Evolutionary conservation across 2,888 invertebrate species (phyloP).

Genomic region (Phalera bucephala): DNA sequence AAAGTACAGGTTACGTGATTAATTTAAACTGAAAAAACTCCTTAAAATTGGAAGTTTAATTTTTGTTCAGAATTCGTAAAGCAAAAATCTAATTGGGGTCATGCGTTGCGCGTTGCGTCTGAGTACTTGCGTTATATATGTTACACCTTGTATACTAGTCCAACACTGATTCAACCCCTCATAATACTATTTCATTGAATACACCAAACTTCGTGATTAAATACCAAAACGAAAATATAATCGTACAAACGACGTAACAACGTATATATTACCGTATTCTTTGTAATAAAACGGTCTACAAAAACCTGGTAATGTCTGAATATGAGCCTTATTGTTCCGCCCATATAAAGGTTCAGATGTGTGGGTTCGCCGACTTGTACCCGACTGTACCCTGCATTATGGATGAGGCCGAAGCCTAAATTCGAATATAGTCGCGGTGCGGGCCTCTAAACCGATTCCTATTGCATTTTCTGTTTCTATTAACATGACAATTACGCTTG

Average conservation of each 20-base stretch:
- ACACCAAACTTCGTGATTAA: too few relatives aligned
- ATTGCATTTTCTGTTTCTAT: slow-evolving; percentile 20
- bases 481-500: slow-evolving; percentile 7
- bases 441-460: slow-evolving; percentile 31
- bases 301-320: slow-evolving; percentile 22
- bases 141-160: too few relatives aligned
- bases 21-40: too few relatives aligned
- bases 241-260: slow-evolving; percentile 1
- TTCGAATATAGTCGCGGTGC: slow-evolving; percentile 45
- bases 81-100: too few relatives aligned
- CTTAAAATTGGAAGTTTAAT: too few relatives aligned
- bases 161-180: too few relatives aligned
- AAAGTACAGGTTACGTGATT: too few relatives aligned
- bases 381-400: slow-evolving; percentile 68
- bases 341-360: slow-evolving; percentile 37
- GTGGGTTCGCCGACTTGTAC: slow-evolving; percentile 44
- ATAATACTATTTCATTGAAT: neutral
- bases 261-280: slow-evolving; percentile 1
- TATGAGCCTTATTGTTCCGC: slow-evolving; percentile 38
- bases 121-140: too few relatives aligned
- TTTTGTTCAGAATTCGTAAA: too few relatives aligned
- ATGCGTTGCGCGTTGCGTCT: too few relatives aligned
- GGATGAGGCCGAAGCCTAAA: slow-evolving; percentile 70
- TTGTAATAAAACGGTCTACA: slow-evolving; percentile 14
- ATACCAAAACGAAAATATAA: slow-evolving; percentile 2